phyloP scores from a whole-genome alignment of 2,888 invertebrate genomes.

The Bellardia bayeri region DNA sequence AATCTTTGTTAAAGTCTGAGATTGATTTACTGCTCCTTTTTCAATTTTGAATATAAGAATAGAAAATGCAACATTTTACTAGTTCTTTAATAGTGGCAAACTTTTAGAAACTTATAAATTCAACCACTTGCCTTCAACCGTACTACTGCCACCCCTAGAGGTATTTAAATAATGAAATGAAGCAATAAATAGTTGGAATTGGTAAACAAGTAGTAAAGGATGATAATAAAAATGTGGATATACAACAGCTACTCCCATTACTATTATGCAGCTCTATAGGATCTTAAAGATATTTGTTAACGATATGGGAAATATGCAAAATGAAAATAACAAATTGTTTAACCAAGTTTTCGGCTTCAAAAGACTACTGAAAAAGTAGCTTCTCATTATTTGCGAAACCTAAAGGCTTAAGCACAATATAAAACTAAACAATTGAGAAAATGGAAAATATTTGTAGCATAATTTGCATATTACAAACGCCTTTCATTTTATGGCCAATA shows the following conservation, averaged over 20 bases:
- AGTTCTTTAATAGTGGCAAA: too few species aligned
- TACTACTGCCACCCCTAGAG: constrained; percentile 39
- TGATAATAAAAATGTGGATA: constrained; percentile 57
- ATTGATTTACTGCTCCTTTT: too few species aligned
- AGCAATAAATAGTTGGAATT: constrained; percentile 65
- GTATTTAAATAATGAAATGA: constrained; percentile 61
- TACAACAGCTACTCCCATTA: constrained; percentile 49
- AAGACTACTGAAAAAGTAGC: constrained; percentile 65
- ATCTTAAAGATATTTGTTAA: constrained; percentile 50
- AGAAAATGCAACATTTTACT: too few species aligned
- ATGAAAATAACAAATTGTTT: constrained; percentile 47
- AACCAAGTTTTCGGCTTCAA: constrained; percentile 3
- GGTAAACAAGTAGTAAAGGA: constrained; percentile 59
- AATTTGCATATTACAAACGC: constrained; percentile 56
- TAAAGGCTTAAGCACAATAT: constrained; percentile 46
- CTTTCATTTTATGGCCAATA: constrained; percentile 32
- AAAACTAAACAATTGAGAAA: not conserved
- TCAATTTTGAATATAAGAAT: too few species aligned
- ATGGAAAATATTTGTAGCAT: constrained; percentile 30
- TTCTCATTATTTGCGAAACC: constrained; percentile 56
- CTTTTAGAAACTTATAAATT: constrained; percentile 4
- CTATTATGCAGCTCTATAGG: not conserved
- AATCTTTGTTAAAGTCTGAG: too few species aligned
- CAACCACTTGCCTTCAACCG: not conserved
- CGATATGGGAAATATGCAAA: constrained; percentile 66